Evolutionary conservation across 2,113 vertebrate species (phyloP).

Genomic region (Mastomys coucha): DNA sequence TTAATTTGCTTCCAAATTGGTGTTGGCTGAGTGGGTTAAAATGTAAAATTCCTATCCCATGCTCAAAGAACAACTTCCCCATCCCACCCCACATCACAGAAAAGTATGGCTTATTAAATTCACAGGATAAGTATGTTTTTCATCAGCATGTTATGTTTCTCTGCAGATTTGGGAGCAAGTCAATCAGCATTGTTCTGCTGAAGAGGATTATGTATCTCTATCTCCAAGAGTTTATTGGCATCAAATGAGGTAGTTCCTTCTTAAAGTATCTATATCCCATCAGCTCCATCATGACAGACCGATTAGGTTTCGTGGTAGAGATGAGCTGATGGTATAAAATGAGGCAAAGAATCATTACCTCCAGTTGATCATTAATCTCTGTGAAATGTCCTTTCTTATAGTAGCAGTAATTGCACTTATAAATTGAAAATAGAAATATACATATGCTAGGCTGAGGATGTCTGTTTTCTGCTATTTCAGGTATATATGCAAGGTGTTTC

Average conservation of each 20-base stretch:
- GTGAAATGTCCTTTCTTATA: slow-evolving; percentile 52
- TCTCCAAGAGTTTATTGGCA: slow-evolving; percentile 31
- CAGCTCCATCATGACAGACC: slow-evolving; percentile 55
- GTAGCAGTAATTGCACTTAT: slow-evolving; percentile 55
- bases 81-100: background rate
- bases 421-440: slow-evolving; percentile 75
- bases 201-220: slow-evolving; percentile 17
- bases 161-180: background rate
- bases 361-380: slow-evolving; percentile 62
- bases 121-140: background rate
- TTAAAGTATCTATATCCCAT: slow-evolving; percentile 28
- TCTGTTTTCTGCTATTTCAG: slow-evolving; percentile 69
- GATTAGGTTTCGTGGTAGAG: slow-evolving; percentile 66
- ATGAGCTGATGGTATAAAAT: slow-evolving; percentile 60
- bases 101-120: background rate
- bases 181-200: background rate
- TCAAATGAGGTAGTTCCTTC: slow-evolving; percentile 32
- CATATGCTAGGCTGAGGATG: slow-evolving; percentile 63
- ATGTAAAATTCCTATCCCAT: background rate
- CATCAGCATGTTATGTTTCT: slow-evolving; percentile 24
- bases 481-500: slow-evolving; percentile 46
- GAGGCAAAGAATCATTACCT: slow-evolving; percentile 64
- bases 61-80: background rate
- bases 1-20: slow-evolving; percentile 15
- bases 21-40: background rate